Evolutionary conservation across 2,113 vertebrate species (phyloP).

Genomic region (Rhipidura dahli): DNA sequence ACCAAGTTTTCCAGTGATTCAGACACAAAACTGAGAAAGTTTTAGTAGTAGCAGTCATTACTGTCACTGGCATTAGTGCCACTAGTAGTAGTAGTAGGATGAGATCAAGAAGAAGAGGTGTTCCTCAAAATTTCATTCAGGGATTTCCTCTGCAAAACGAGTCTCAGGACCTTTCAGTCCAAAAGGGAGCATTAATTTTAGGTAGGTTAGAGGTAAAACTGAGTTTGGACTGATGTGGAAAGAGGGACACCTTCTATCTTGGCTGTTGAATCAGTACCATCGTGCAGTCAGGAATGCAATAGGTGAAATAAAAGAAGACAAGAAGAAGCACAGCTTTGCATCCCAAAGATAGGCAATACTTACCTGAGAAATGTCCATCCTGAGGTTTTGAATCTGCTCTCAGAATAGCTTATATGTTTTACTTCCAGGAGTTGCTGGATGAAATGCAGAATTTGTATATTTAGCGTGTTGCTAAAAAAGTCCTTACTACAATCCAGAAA

Average conservation of each 20-base stretch:
- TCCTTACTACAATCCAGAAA: slow-evolving; percentile 20
- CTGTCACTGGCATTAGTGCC: not conserved
- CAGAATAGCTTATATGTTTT: not conserved
- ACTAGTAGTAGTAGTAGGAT: not conserved
- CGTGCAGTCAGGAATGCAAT: not conserved
- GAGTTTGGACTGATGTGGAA: not conserved
- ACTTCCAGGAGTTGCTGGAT: not conserved
- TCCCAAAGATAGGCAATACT: not conserved
- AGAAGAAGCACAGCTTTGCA: not conserved
- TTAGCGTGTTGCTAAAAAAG: slow-evolving; percentile 2
- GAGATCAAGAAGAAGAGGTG: not conserved
- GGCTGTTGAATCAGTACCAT: not conserved
- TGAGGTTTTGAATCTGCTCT: not conserved
- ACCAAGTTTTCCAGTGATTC: not conserved
- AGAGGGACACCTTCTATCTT: not conserved
- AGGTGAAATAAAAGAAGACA: not conserved
- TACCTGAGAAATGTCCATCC: not conserved
- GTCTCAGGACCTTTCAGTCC: not conserved
- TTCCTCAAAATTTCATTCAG: not conserved
- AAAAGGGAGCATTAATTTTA: not conserved
- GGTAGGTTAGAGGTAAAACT: not conserved
- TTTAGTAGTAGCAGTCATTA: not conserved
- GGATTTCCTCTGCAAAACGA: not conserved
- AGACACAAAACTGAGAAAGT: not conserved
- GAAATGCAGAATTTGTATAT: slow-evolving; percentile 14